Conservation (phyloP, 2,113 vertebrate genomes). For the Crotalus horridus region DNA sequence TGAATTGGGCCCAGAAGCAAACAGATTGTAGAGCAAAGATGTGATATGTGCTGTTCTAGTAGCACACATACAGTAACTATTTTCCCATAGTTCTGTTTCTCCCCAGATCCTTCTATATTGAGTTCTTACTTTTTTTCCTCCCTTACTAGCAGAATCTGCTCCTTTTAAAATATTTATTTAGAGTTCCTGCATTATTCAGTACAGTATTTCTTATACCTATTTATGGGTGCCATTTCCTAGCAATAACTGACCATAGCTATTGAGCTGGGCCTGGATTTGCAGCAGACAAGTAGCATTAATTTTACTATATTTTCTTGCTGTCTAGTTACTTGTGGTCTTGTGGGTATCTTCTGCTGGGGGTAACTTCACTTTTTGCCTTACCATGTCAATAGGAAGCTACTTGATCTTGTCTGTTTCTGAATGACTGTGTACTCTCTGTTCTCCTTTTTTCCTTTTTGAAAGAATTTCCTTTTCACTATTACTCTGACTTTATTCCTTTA, state of each 20-base stretch:
- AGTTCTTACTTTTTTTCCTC: neutral
- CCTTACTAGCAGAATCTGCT: neutral
- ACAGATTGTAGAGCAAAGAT: too few species aligned
- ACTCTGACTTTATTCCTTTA: conserved; percentile 9
- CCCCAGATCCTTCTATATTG: neutral
- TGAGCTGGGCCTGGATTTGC: neutral
- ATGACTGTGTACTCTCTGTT: neutral
- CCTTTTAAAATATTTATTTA: neutral
- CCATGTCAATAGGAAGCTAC: conserved; percentile 25
- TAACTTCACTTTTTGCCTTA: neutral
- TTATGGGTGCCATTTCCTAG: conserved; percentile 5
- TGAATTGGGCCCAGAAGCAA: too few species aligned
- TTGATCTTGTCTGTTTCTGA: neutral
- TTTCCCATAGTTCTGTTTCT: neutral
- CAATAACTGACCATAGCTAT: neutral
- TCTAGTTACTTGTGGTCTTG: conserved; percentile 3
- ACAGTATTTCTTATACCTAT: neutral
- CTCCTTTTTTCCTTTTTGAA: neutral
- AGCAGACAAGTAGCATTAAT: neutral
- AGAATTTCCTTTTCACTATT: conserved; percentile 22
- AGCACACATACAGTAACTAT: too few species aligned
- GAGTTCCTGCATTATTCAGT: neutral
- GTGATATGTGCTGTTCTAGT: too few species aligned
- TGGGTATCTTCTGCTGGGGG: conserved; percentile 11
- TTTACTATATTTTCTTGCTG: neutral